Conservation (phyloP, 2,888 invertebrate genomes). For the Acutogordius australiensis region DNA sequence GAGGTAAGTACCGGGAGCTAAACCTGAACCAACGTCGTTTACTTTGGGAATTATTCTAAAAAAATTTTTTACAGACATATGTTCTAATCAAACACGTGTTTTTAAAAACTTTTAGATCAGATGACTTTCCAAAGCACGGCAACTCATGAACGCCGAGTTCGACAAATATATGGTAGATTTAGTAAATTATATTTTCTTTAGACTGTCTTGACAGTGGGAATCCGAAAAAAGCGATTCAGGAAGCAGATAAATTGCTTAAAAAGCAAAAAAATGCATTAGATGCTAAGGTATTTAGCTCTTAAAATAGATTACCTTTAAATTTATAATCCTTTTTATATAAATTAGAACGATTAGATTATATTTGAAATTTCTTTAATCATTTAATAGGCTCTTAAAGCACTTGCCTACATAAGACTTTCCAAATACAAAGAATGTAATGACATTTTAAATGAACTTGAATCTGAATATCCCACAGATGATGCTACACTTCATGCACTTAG, state of each 20-base stretch:
- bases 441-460: not conserved
- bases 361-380: too few relatives aligned
- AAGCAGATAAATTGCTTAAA: not conserved
- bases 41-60: not conserved
- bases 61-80: slow-evolving; percentile 9
- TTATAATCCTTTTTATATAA: too few relatives aligned
- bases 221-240: slow-evolving; percentile 8
- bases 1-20: slow-evolving; percentile 15
- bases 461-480: not conserved
- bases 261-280: slow-evolving; percentile 7
- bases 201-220: slow-evolving; percentile 2
- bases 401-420: not conserved
- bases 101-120: too few relatives aligned
- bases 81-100: too few relatives aligned
- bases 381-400: slow-evolving; percentile 8
- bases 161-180: slow-evolving; percentile 2
- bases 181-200: not conserved
- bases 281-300: too few relatives aligned
- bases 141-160: not conserved
- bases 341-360: too few relatives aligned
- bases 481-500: slow-evolving; percentile 5
- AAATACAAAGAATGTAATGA: slow-evolving; percentile 2
- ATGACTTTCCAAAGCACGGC: not conserved
- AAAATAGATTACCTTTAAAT: too few relatives aligned
- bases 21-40: not conserved